These are phyloP conservation scores for Apis florea DNA, from an alignment of 1,140 invertebrate species.

Conservation along the genomic window DNA sequence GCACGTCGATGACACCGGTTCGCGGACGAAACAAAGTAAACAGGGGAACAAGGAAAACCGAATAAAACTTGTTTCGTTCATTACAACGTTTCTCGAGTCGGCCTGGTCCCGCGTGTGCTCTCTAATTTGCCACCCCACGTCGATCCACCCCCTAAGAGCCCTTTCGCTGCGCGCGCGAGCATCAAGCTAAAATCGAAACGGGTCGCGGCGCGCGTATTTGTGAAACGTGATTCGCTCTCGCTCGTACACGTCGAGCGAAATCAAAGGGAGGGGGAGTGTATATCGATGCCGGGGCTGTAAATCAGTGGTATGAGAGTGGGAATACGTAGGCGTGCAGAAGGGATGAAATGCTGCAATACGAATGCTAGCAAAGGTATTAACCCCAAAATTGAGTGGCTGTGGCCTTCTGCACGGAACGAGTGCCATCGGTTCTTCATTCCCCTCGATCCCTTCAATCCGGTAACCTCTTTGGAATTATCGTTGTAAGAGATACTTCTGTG, in stretches of 20 bases:
- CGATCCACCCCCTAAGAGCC: not conserved
- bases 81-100: constrained; percentile 32
- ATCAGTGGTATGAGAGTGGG: not conserved
- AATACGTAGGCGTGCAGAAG: not conserved
- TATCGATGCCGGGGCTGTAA: constrained; percentile 18
- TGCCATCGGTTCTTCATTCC: not conserved
- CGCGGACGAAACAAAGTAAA: constrained; percentile 22
- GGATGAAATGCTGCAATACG: constrained; percentile 23
- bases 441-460: not conserved
- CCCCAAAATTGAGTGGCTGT: constrained; percentile 35
- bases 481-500: not conserved
- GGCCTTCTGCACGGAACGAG: not conserved
- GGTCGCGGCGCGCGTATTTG: constrained; percentile 25
- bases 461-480: not conserved
- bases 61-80: constrained; percentile 47
- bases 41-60: constrained; percentile 29
- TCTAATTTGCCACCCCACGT: constrained; percentile 35
- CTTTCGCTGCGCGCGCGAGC: not conserved
- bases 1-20: constrained; percentile 31
- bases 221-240: constrained; percentile 43
- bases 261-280: constrained; percentile 23
- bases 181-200: constrained; percentile 15
- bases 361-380: constrained; percentile 41
- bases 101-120: constrained; percentile 13
- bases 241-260: constrained; percentile 27